Base-by-base conservation (phyloP, 2,113 vertebrate genomes). In the Tachycineta bicolor region DNA sequence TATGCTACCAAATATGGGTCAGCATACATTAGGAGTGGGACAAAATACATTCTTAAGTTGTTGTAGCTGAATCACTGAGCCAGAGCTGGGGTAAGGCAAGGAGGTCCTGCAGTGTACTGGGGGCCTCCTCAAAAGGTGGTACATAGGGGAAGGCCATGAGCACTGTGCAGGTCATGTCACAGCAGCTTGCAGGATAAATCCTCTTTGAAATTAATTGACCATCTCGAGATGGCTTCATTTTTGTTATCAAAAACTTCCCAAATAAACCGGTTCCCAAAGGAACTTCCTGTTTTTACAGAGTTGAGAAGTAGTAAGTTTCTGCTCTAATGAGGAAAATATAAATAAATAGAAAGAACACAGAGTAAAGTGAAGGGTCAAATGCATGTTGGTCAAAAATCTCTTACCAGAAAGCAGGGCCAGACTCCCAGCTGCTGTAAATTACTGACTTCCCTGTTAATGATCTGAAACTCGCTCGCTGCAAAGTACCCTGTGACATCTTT, bases 61-160 rank as follows among this genome's bases (percentile, higher is more conserved):
- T 26, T 52, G 46, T 31, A 47, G 15, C 41, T 53, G 25, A 78
- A n/a, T 22, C 31, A 29, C 10, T 58, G 73, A 87, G 59, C 23
- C 37, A 39, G 55, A 65, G 46, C 24, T 41, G 26, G 28, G 11
- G 6, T 22, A 34, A 69, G 17, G 20, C 31, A 62, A 14, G 7
- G 16, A 3, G 5, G 19, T 67, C 41, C 26, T 52, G 64, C 26
- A 41, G 31, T 6, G 6, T 14, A 7, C 44, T 55, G 31, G 8
- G 9, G 39, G n/a, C 14, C 74, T 56, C 28, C 69, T 24, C 17
- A 10, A 16, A 63, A 70, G 44, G 19, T 14, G 15, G 2, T 25
- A 19, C 1, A 0, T 0, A 17, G 47, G 5, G n/a, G 7, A 90
- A 47, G 16, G n/a, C 41, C 43, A 12, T 5, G 18, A 79, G 49